Evolutionary conservation across 92 coral and sea anemone genomes (phyloP).

Genomic region (Zoanthus gigantus): DNA sequence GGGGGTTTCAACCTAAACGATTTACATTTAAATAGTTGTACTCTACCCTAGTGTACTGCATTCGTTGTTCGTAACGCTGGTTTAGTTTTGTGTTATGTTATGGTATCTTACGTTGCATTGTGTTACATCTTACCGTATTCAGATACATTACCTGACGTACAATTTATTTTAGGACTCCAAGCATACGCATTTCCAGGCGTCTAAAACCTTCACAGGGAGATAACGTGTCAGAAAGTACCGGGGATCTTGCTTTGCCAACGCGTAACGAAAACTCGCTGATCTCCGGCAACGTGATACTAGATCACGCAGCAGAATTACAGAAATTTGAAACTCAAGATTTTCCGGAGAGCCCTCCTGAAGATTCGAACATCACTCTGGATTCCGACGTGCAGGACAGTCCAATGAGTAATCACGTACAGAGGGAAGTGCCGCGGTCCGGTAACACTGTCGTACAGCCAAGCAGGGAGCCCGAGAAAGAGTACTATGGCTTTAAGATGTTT

Average conservation of each 20-base stretch:
- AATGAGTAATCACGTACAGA: slow-evolving; percentile 68
- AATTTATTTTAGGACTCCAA: slow-evolving; percentile 77
- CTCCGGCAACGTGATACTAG: slow-evolving; percentile 48
- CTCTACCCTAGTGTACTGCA: too few relatives aligned
- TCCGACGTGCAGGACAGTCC: slow-evolving; percentile 63
- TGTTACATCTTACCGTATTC: background rate
- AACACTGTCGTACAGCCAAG: slow-evolving; percentile 33
- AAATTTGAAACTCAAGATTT: slow-evolving; percentile 88
- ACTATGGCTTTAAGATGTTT: slow-evolving; percentile 92
- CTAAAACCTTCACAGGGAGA: slow-evolving; percentile 73
- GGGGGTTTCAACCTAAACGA: too few relatives aligned
- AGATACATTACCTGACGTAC: background rate
- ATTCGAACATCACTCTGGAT: slow-evolving; percentile 52
- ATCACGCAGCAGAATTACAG: slow-evolving; percentile 76
- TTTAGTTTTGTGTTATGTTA: too few relatives aligned
- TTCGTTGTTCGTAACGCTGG: too few relatives aligned
- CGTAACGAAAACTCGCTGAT: slow-evolving; percentile 35
- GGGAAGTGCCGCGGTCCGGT: slow-evolving; percentile 41
- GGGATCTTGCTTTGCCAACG: slow-evolving; percentile 72
- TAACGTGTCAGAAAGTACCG: slow-evolving; percentile 83
- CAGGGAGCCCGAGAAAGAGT: slow-evolving; percentile 74
- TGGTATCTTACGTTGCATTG: too few relatives aligned
- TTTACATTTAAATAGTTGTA: too few relatives aligned
- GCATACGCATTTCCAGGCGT: slow-evolving; percentile 91
- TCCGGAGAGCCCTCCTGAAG: slow-evolving; percentile 89